Evolutionary conservation across 1,140 invertebrate genomes (phyloP).

Genomic region (Drosophila equinoxialis): DNA sequence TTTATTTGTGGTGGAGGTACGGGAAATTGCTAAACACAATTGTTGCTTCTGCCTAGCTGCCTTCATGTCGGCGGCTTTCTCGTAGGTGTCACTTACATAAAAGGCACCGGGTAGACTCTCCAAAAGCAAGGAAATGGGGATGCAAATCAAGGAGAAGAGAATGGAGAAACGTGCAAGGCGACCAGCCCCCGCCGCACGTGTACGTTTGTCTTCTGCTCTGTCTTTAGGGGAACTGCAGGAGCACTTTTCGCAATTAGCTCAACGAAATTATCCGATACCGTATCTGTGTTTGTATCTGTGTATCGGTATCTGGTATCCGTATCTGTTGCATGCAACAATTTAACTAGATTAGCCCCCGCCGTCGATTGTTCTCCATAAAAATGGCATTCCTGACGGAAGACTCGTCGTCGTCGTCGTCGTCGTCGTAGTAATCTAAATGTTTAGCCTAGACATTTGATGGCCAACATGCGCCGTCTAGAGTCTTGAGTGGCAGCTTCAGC

Average conservation of each 20-base stretch:
- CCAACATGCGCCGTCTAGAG: conserved; percentile 72
- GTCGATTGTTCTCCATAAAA: conserved; percentile 76
- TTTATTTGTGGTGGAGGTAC: conserved; percentile 65
- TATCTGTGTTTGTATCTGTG: conserved; percentile 39
- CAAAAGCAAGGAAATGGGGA: not conserved
- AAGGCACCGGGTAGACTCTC: conserved; percentile 34
- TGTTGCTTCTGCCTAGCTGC: conserved; percentile 32
- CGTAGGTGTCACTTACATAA: conserved; percentile 73
- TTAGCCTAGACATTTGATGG: conserved; percentile 76
- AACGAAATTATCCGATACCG: conserved; percentile 64
- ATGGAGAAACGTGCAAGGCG: not conserved
- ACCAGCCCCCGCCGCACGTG: conserved; percentile 63
- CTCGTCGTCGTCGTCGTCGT: conserved; percentile 49
- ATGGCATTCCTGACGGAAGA: conserved; percentile 79
- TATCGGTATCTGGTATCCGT: conserved; percentile 35
- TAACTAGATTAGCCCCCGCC: conserved; percentile 71
- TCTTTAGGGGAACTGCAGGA: conserved; percentile 55
- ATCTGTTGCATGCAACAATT: conserved; percentile 78
- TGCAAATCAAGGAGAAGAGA: conserved; percentile 20
- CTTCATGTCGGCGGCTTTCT: conserved; percentile 39
- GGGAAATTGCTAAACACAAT: conserved; percentile 41
- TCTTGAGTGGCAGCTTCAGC: conserved; percentile 70
- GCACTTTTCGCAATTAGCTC: conserved; percentile 78
- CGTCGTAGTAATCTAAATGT: conserved; percentile 72
- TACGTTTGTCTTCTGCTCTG: conserved; percentile 66